A percentile compares a stretch with the other conserved stretches of the same genome.
Conservation (phyloP, 1,140 invertebrate species). For the Colletes gigas region DNA sequence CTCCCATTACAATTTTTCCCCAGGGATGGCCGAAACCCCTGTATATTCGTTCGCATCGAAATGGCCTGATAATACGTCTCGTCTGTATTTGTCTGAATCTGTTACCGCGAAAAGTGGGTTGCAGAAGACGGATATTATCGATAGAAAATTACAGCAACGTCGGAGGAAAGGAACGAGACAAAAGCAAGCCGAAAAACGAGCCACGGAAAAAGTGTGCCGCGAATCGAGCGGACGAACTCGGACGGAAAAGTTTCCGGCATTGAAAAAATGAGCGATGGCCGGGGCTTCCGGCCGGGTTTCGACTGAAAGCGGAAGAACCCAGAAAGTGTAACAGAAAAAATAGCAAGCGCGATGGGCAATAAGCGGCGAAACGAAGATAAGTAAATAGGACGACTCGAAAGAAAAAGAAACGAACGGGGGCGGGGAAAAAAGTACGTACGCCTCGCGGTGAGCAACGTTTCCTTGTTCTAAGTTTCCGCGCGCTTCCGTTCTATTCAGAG, state of each 20-base stretch:
- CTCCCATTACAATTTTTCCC: too few relatives aligned
- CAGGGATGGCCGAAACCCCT: too few relatives aligned
- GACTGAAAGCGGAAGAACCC: slow-evolving; percentile 9
- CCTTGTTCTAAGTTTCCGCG: slow-evolving; percentile 13
- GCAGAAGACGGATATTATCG: background rate
- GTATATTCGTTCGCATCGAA: too few relatives aligned
- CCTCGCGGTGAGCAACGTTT: background rate
- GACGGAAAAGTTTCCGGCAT: slow-evolving; percentile 4
- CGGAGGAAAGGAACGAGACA: background rate
- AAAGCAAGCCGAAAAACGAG: slow-evolving; percentile 12
- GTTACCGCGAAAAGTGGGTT: too few relatives aligned
- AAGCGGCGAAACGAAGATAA: slow-evolving; percentile 38
- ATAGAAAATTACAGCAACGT: background rate
- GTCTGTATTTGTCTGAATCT: too few relatives aligned
- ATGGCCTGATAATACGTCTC: too few relatives aligned
- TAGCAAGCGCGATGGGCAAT: background rate
- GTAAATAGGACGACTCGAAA: slow-evolving; percentile 36
- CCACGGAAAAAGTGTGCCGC: background rate
- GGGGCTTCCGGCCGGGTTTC: background rate
- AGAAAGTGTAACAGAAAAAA: background rate
- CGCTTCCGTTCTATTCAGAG: background rate
- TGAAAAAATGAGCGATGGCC: slow-evolving; percentile 23
- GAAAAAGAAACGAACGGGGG: background rate
- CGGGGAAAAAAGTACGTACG: background rate
- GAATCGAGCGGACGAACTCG: slow-evolving; percentile 17